A percentile compares a stretch with the other conserved stretches of the same genome.
Evolutionary conservation across 1,140 invertebrate genomes (phyloP).

Genomic region (Euwallacea similis): DNA sequence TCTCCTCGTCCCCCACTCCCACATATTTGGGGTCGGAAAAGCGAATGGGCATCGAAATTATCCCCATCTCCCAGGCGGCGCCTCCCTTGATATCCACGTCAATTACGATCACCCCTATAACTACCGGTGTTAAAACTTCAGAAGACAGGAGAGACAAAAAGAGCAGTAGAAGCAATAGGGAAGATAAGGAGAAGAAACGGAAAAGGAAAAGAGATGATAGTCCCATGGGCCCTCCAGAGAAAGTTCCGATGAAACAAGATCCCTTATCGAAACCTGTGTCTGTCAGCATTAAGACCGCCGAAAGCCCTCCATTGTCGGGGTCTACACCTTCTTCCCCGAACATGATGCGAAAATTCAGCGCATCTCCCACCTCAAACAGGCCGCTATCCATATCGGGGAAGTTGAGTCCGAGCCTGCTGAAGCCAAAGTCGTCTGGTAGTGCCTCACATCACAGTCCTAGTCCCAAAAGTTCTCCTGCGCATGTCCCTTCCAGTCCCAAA

Average conservation of each 20-base stretch:
- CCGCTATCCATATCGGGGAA: constrained; percentile 55
- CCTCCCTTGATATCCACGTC: constrained; percentile 70
- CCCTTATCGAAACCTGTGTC: constrained; percentile 72
- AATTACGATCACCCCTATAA: constrained; percentile 82
- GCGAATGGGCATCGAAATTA: constrained; percentile 78
- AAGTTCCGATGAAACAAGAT: constrained; percentile 71
- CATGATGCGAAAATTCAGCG: constrained; percentile 67
- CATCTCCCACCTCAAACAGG: constrained; percentile 65
- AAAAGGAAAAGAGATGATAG: constrained; percentile 77
- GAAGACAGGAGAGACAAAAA: constrained; percentile 67
- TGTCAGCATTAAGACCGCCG: constrained; percentile 72
- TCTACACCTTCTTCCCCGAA: constrained; percentile 65
- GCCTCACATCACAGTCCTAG: constrained; percentile 70
- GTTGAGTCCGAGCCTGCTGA: constrained; percentile 61
- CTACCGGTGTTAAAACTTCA: constrained; percentile 59
- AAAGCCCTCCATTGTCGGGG: constrained; percentile 61
- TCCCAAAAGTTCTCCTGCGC: constrained; percentile 75
- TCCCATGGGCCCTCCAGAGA: constrained; percentile 82
- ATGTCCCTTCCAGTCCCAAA: constrained; percentile 70
- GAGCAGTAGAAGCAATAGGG: constrained; percentile 63
- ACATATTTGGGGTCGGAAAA: constrained; percentile 59
- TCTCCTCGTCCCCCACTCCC: constrained; percentile 56
- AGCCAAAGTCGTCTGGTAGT: constrained; percentile 53
- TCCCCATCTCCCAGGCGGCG: constrained; percentile 64
- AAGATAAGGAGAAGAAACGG: constrained; percentile 72